phyloP scores from a whole-genome alignment of 2,888 invertebrate genomes.

The Drosophila rellima region DNA sequence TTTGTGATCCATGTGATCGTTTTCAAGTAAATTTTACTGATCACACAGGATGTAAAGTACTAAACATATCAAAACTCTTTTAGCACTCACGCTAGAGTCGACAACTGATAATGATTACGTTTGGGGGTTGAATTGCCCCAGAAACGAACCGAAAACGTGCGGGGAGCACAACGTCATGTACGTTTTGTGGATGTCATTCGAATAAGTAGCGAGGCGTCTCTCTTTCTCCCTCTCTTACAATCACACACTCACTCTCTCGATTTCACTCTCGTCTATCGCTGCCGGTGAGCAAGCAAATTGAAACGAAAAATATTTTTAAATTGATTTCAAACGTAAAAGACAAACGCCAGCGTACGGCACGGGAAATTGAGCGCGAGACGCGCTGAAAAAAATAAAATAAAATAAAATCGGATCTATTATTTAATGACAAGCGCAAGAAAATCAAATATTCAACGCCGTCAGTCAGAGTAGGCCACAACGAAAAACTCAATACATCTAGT shows the following conservation, averaged over 20 bases:
- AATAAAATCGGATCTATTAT: constrained; percentile 55
- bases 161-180: constrained; percentile 23
- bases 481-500: constrained; percentile 17
- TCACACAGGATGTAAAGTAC: constrained; percentile 4
- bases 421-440: constrained; percentile 55
- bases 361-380: constrained; percentile 38
- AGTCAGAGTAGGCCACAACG: constrained; percentile 46
- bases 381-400: constrained; percentile 1
- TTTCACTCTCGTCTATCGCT: constrained; percentile 10
- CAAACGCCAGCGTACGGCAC: constrained; percentile 51
- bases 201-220: constrained; percentile 34
- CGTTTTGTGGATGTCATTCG: constrained; percentile 67
- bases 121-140: constrained; percentile 27
- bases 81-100: not conserved
- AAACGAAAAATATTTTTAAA: constrained; percentile 78
- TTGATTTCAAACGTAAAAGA: constrained; percentile 76
- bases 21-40: not conserved
- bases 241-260: constrained; percentile 14
- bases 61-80: not conserved
- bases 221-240: constrained; percentile 4
- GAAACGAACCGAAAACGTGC: constrained; percentile 18
- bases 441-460: constrained; percentile 33
- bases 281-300: constrained; percentile 60
- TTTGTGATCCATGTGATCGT: not conserved
- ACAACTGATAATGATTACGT: constrained; percentile 11